A percentile compares a stretch with the other conserved stretches of the same genome.
These are phyloP conservation scores for Anser brachyrhynchus DNA, from an alignment of 2,113 vertebrate genomes.

Conservation along the genomic window DNA sequence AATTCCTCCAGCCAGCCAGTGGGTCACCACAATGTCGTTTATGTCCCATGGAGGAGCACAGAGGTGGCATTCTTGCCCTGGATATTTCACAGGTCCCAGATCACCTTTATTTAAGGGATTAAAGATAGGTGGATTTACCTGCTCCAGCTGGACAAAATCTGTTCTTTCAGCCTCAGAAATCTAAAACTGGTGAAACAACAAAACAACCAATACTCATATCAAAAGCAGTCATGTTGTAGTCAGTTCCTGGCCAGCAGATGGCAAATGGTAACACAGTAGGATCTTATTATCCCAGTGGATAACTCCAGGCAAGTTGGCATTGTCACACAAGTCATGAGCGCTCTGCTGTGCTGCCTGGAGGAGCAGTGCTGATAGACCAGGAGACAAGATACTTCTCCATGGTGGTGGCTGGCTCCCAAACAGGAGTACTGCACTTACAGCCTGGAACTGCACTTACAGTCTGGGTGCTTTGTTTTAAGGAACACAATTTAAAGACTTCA, in stretches of 20 bases:
- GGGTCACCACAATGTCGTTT: too few relatives aligned
- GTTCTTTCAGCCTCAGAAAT: not conserved
- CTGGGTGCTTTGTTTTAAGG: not conserved
- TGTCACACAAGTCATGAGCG: not conserved
- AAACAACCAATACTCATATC: not conserved
- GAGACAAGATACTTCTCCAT: not conserved
- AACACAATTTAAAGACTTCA: not conserved
- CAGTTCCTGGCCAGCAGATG: not conserved
- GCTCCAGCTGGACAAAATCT: not conserved
- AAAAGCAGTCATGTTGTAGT: not conserved
- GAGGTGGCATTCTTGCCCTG: not conserved
- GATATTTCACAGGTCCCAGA: not conserved
- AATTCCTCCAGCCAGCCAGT: not conserved
- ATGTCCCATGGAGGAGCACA: accelerated
- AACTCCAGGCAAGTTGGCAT: not conserved
- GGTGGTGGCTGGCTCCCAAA: not conserved
- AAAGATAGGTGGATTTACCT: not conserved
- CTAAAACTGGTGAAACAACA: not conserved
- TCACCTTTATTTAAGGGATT: not conserved
- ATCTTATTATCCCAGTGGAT: not conserved
- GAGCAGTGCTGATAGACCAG: not conserved
- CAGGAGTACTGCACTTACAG: not conserved
- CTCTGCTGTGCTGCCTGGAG: not conserved
- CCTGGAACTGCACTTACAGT: not conserved
- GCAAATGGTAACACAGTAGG: not conserved